Evolutionary conservation across 2,888 invertebrate species (phyloP), one percentile per base, ranked within the genome.

Genomic region (Megaustenia siamemsis): DNA sequence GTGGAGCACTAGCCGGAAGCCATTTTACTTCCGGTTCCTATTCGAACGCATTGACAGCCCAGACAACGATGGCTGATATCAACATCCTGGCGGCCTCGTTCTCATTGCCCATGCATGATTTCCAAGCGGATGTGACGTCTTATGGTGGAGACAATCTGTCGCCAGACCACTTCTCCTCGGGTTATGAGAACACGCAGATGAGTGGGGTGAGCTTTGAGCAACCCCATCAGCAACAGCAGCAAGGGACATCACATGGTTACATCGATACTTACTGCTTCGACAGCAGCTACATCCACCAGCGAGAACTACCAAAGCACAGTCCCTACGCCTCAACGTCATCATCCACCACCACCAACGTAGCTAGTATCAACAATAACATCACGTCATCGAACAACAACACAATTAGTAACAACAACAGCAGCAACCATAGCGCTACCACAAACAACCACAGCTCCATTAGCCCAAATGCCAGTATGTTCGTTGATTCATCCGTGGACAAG

Each of bases 61-160:
- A 89, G n/a, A 75, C 86, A 43, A 86, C 88, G 38, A 89, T 89
- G 86, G 87, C 90, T 49, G 90, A 90, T 86, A 89, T 90, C 73
- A 90, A 90, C 40, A 98, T 99, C 81, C 98, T 95, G 92, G 98
- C 95, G 0, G 97, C 97, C 56, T 97, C 96, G 89, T 96, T 95
- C 88, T 98, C 91, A 69, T 91, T 93, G 77, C 95, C 94, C 68
- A 95, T 95, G 49, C 90, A 87, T 81, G 88, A 88, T 78, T 88
- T 88, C 77, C 89, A 90, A 73, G 87, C 89, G 40, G 90, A 90
- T 66, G 86, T 89, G 71, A 86, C 87, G 2, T 35, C 89, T 77
- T 86, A 89, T 66, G 87, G 82, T 53, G 88, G 88, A 75, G 89
- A 90, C 77, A 89, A 90, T 77, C 82, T 89, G 63, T 86, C 89